A percentile compares a stretch with the other conserved stretches of the same genome.
phyloP scores from a whole-genome alignment of 2,113 vertebrate species.

The Urocitellus parryii region DNA sequence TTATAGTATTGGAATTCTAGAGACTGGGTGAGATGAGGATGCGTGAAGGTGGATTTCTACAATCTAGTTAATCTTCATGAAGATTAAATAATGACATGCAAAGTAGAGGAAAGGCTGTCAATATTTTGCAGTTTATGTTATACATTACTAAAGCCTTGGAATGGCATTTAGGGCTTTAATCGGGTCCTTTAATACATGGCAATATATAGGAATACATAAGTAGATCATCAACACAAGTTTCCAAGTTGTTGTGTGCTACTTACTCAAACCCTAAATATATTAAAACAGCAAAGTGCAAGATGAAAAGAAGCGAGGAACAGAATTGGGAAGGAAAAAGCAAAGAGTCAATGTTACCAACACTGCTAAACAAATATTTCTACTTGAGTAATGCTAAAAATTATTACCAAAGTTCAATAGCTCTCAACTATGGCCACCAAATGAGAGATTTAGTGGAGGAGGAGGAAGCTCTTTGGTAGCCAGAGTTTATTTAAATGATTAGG shows the following conservation, averaged over 20 bases:
- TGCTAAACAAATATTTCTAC: neutral
- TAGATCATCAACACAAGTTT: neutral
- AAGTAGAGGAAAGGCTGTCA: neutral
- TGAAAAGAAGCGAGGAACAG: neutral
- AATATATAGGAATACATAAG: neutral
- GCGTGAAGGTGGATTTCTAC: neutral
- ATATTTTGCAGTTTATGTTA: neutral
- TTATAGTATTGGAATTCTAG: neutral
- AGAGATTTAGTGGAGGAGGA: neutral
- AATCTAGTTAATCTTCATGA: too few relatives aligned
- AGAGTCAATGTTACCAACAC: neutral
- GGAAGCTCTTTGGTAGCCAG: neutral
- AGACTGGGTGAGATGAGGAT: neutral
- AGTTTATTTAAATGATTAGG: neutral
- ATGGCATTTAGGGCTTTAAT: neutral
- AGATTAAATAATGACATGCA: neutral
- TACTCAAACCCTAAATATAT: neutral
- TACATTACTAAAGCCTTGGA: neutral
- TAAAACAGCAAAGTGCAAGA: neutral
- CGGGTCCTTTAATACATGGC: neutral
- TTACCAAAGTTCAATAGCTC: neutral
- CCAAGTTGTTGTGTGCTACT: neutral
- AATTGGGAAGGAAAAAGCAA: neutral
- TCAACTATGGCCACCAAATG: neutral
- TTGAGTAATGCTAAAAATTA: constrained; percentile 33